Conservation (phyloP, 2,113 vertebrate species). For the Callocephalon fimbriatum region DNA sequence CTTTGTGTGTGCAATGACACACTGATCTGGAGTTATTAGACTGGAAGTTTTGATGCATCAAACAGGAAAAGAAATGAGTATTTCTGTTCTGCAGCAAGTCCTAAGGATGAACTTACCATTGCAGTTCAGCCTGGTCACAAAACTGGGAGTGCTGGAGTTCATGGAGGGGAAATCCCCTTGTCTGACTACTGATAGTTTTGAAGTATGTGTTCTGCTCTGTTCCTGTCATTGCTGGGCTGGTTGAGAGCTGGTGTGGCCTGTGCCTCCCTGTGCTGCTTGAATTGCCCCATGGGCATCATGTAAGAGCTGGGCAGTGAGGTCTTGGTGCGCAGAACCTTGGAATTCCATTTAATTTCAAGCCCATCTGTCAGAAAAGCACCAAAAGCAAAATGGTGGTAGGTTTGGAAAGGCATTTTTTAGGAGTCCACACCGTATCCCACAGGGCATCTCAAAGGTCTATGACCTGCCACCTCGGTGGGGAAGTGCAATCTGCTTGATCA, state of each 20-base stretch:
- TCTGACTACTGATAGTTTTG: not conserved
- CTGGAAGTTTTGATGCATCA: not conserved
- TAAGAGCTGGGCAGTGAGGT: not conserved
- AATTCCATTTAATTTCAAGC: not conserved
- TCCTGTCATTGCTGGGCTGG: not conserved
- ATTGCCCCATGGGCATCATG: rapidly evolving
- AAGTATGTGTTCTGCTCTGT: too few relatives aligned
- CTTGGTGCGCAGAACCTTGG: not conserved
- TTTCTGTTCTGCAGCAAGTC: not conserved
- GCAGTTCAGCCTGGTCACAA: not conserved
- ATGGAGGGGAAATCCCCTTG: not conserved
- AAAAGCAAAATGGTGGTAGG: rapidly evolving
- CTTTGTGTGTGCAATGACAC: not conserved
- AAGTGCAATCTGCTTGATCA: rapidly evolving
- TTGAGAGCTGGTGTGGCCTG: not conserved
- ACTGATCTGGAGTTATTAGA: rapidly evolving
- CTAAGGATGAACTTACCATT: not conserved
- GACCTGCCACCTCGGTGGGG: too few relatives aligned
- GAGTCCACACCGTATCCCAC: rapidly evolving
- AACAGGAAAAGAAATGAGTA: not conserved
- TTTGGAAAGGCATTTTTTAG: not conserved
- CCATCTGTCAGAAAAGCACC: not conserved
- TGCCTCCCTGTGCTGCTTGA: rapidly evolving
- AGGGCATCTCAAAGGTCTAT: rapidly evolving
- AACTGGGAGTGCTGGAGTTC: not conserved